Base-by-base conservation (phyloP, 2,113 vertebrate genomes). In the Vicugna pacos region DNA sequence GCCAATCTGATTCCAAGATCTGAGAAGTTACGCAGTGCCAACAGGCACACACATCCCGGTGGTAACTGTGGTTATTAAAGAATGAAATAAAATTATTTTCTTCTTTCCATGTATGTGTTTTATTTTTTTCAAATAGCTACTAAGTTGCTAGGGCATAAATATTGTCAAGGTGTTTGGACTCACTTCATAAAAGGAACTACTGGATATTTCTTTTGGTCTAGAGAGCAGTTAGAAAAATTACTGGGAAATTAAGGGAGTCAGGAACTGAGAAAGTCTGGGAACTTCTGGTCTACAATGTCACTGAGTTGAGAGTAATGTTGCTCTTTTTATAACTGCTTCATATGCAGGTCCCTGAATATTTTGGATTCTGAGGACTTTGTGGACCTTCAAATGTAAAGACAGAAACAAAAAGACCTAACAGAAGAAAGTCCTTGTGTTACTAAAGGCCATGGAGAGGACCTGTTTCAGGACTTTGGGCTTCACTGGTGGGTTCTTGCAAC, bases 11-110 rank as follows among this genome's bases (percentile, higher is more conserved):
- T 46, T 73, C 24, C 26, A 77, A 64, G 26, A 42, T 65, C 32
- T 48, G 60, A 94, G 85, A 65, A 54, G 14, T 50, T 42, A 38
- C 16, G 8, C 5, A 30, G 11, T 56, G 13, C 56, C 76, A 60
- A 20, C 8, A 91, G 90, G 54, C 13, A 32, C 13, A 30, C 38
- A 67, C 24, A 67, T 67, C n/a, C 38, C 48, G 14, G 79, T 48
- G 77, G 88, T 50, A 32, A 92, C 8, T 70, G 38, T 85, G 48
- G 32, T 67, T 46, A 67, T 84, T 85, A 62, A 72, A 90, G 30
- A 90, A 72, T 70, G 64, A 96, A 93, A 88, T 35, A 80, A 89
- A 85, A 89, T 65, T 82, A 38, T 42, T 82, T 88, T 92, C 81
- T 67, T 90, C 81, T 91, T 96, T 91, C 38, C 50, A 38, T 81